Base-by-base conservation (phyloP, 2,797 vertebrate species). In the Capromys pilorides region DNA sequence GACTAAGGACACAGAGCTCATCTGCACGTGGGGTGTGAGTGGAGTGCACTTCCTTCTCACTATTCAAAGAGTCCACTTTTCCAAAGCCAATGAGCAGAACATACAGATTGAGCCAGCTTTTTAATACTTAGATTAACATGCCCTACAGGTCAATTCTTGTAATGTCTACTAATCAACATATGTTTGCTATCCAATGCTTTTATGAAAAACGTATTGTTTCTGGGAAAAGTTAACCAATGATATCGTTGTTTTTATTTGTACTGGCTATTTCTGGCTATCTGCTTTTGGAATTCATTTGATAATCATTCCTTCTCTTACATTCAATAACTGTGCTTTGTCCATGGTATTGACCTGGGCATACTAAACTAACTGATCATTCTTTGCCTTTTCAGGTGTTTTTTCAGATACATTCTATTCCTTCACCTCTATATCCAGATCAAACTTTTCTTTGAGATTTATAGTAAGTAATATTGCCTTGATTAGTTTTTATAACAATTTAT, bases 161-260 rank as follows among this genome's bases (percentile, higher is more conserved):
- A 82, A 14, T 93, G 61, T 86, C 19, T 83, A 24, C 6, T 45
- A 24, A 67, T 79, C 28, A 45, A 51, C 33, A 31, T 66, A 54
- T 41, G 26, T 33, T 77, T 90, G 59, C 66, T 33, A 66, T 12
- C 22, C 39, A 81, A 51, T 64, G 45, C 6, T 85, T 87, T 87
- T 85, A 69, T 84, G 78, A 82, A 10, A 95, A 75, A 73, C 13
- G 79, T 61, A 61, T 39, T 66, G 31, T 81, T 96, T 94, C 66
- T n/a, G 21, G 94, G 54, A 39, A 73, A 88, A 80, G 28, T 0
- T 90, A 69, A 77, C 36, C 36, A 88, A 54, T 45, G 61, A 77
- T 90, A 81, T 6, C 9, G 90, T 28, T 6, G 57, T 21, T 86
- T 21, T 86, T 3, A 59, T 83, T 79, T 67, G 41, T 49, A 39